Conservation (phyloP, 1,140 invertebrate species). For the Drosophila insularis region DNA sequence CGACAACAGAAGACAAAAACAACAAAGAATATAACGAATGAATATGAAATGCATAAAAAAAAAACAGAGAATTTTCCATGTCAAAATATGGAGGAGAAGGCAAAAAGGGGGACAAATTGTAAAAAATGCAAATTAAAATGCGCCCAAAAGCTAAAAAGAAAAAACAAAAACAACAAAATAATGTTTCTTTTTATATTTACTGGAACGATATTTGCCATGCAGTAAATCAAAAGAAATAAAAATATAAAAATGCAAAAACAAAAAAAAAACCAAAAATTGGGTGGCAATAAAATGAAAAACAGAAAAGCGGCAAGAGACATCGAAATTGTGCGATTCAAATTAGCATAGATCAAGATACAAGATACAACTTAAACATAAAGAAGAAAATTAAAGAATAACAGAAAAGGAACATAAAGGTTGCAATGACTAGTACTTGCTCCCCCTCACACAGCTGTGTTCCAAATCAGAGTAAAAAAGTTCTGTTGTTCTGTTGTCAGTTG, state of each 20-base stretch:
- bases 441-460: no score
- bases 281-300: not conserved
- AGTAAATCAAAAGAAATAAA: not conserved
- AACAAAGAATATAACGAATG: slow-evolving; percentile 13
- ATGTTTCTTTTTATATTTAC: not conserved
- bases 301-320: not conserved
- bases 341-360: slow-evolving; percentile 7
- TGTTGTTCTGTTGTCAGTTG: no score
- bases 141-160: slow-evolving; percentile 40
- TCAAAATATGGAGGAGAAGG: not conserved
- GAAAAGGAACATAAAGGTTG: no score
- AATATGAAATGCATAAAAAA: slow-evolving; percentile 45
- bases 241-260: not conserved
- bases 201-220: not conserved
- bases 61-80: not conserved
- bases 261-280: slow-evolving; percentile 6
- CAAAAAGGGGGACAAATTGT: slow-evolving; percentile 24
- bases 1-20: slow-evolving; percentile 21
- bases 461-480: no score
- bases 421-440: no score
- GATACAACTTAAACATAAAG: not conserved
- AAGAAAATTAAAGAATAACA: not conserved
- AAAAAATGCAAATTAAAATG: slow-evolving; percentile 55
- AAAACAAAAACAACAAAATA: slow-evolving; percentile 18
- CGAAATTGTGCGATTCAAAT: not conserved